Base-by-base conservation (phyloP, 1,140 invertebrate genomes). In the Panagrolaimus sp. region DNA sequence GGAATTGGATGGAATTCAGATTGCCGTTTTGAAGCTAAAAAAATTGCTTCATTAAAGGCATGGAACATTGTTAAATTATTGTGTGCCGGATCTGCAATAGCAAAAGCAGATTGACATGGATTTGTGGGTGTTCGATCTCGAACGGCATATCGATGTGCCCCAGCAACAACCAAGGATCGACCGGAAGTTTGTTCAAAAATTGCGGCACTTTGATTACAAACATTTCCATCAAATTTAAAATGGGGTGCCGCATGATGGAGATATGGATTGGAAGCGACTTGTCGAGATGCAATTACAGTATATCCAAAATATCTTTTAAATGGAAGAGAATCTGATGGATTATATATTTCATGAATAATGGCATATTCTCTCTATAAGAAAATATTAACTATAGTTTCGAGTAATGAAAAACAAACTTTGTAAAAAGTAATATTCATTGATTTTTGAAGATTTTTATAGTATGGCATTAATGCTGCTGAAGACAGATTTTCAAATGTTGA, bases 221-320 rank as follows among this genome's bases (percentile, higher is more conserved):
- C 74, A 44, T 76, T 62, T 32, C 74, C 74, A 52, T 76, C 74
- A 45, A 76, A 68, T 52, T 78, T 48, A 43, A 78, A 76, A 55
- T 76, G 74, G 10, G 74, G 38, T 10, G 74, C 72, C 2, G 74
- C 78, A 45, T 76, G 74, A 47, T 76, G 74, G 8, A 76, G 45
- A 47, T 76, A 43, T 2, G 67, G 63, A 10, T 73, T n/a, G 9
- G 48, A 45, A 21, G 65, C 21, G 1, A 48, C 43, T 17, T 12
- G 4, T 17, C 43, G 47, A 10, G 48, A 32, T n/a, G 65, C 28
- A 6, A 76, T 24, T 2, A 77, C 69, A n/a, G 58, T 45, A 63
- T 76, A 76, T n/a, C 74, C 74, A 71, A 70, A 76, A 63, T 72
- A 78, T 8, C 74, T 76, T 17, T 68, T 14, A 67, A 76, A 76